These are phyloP conservation scores for Calypte anna DNA, from an alignment of 2,113 vertebrate species.

Conservation along the genomic window DNA sequence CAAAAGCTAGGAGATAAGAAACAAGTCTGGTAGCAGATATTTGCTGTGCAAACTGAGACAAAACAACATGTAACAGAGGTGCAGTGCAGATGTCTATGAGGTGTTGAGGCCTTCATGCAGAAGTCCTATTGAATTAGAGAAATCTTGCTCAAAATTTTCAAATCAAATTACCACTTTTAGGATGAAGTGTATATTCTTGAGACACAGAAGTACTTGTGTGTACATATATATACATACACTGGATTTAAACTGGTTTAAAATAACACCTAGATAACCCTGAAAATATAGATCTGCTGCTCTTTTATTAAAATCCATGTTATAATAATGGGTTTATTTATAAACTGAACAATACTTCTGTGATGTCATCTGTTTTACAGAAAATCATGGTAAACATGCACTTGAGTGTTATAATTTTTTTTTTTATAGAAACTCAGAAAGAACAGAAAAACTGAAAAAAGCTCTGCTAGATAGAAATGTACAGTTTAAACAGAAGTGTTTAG, in stretches of 20 bases:
- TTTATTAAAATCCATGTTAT: not conserved
- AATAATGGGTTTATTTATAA: not conserved
- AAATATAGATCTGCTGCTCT: not conserved
- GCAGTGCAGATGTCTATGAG: not conserved
- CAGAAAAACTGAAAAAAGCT: not conserved
- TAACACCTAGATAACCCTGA: not conserved
- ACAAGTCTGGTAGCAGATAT: not conserved
- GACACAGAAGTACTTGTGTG: not conserved
- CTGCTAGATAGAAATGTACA: not conserved
- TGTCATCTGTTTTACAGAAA: not conserved
- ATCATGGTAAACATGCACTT: not conserved
- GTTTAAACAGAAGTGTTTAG: conserved; percentile 2
- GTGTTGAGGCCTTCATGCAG: not conserved
- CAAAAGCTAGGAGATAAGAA: not conserved
- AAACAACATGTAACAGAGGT: not conserved
- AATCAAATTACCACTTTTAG: not conserved
- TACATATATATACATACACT: not conserved
- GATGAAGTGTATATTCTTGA: not conserved
- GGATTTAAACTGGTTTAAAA: not conserved
- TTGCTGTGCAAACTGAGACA: not conserved
- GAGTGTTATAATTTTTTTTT: not conserved
- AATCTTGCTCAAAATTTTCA: not conserved
- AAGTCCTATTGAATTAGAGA: not conserved
- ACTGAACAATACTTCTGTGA: not conserved
- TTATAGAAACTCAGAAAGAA: not conserved